Percentiles rank a stretch among this genome's conserved stretches.
These are phyloP conservation scores for Oikopleura vanhoeffeni DNA, from an alignment of 23 tunicate genomes.

Conservation along the genomic window DNA sequence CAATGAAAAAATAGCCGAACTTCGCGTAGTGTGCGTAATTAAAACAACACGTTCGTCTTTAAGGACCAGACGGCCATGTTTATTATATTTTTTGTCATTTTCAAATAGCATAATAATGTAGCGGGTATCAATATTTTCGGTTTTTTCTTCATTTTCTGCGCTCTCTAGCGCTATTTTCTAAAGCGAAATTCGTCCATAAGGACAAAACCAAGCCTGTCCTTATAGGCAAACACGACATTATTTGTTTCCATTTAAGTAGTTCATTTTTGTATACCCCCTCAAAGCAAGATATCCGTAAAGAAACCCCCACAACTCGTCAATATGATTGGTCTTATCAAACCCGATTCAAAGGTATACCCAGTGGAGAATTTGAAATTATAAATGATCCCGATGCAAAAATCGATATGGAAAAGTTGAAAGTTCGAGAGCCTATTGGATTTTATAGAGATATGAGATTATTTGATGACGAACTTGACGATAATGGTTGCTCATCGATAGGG, in stretches of 20 bases:
- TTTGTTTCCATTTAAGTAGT: neutral
- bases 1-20: too few relatives aligned
- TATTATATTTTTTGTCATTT: too few relatives aligned
- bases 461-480: slow-evolving; percentile 96
- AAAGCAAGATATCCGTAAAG: neutral
- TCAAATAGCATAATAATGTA: too few relatives aligned
- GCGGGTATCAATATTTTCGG: too few relatives aligned
- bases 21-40: too few relatives aligned
- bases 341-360: slow-evolving; percentile 36
- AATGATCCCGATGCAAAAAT: slow-evolving; percentile 33
- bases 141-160: too few relatives aligned
- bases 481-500: slow-evolving; percentile 59
- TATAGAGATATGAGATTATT: slow-evolving; percentile 71
- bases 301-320: neutral
- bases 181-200: too few relatives aligned
- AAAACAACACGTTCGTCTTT: too few relatives aligned
- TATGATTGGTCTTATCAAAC: slow-evolving; percentile 89
- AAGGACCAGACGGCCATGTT: too few relatives aligned
- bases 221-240: neutral
- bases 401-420: slow-evolving; percentile 43
- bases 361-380: neutral
- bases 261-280: neutral
- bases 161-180: too few relatives aligned
- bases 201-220: too few relatives aligned
- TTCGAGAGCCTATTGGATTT: slow-evolving; percentile 46